Evolutionary conservation across 2,888 invertebrate species (phyloP).

Genomic region (Argynnis bischoffii): DNA sequence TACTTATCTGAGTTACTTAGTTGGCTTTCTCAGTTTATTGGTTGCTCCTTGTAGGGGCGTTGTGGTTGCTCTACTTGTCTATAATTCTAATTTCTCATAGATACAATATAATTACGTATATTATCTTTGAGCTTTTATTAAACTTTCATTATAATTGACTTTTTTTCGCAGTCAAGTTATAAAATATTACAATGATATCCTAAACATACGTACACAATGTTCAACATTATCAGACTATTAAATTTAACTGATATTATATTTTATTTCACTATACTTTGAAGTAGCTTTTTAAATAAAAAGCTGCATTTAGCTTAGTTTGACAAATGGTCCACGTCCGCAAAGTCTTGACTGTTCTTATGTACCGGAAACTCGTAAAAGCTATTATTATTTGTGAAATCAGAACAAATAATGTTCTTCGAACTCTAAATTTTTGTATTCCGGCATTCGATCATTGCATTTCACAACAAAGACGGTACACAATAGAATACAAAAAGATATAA

Average conservation of each 20-base stretch:
- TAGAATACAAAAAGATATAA: slow-evolving; percentile 13
- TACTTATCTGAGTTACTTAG: slow-evolving; percentile 46
- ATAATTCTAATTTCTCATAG: slow-evolving; percentile 11
- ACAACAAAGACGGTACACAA: not conserved
- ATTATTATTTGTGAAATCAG: not conserved
- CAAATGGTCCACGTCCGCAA: slow-evolving; percentile 9
- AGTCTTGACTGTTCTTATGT: slow-evolving; percentile 2
- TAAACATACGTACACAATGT: not conserved
- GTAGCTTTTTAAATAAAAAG: slow-evolving; percentile 6
- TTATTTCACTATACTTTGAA: not conserved
- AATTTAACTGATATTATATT: not conserved
- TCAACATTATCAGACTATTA: not conserved
- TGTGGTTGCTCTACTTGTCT: slow-evolving; percentile 20
- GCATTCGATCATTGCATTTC: slow-evolving; percentile 2
- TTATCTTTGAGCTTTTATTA: too few relatives aligned
- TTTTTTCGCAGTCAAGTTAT: too few relatives aligned
- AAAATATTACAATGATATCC: not conserved
- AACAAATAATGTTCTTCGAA: not conserved
- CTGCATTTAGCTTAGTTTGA: slow-evolving; percentile 3
- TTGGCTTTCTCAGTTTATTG: slow-evolving; percentile 39
- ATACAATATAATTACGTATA: too few relatives aligned
- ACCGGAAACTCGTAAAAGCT: not conserved
- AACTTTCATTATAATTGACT: too few relatives aligned
- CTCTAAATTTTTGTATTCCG: too few relatives aligned
- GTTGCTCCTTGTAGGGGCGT: slow-evolving; percentile 39